These are phyloP conservation scores for Ophion slaviceki DNA, from an alignment of 2,888 invertebrate species.

Conservation along the genomic window DNA sequence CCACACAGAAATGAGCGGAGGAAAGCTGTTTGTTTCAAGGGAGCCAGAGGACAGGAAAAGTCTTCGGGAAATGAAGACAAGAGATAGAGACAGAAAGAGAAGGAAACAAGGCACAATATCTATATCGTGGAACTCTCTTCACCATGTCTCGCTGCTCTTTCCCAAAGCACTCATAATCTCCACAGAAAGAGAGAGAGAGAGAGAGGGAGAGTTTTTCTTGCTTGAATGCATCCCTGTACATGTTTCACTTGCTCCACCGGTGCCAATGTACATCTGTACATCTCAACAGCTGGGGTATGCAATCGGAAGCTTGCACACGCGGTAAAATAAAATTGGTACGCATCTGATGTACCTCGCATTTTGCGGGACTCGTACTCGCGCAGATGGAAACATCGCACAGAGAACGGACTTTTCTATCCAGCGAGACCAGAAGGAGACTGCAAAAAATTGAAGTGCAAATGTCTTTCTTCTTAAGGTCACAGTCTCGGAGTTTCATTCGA, in stretches of 20 bases:
- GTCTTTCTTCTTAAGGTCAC: background rate
- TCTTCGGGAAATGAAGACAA: slow-evolving; percentile 7
- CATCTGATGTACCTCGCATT: slow-evolving; percentile 11
- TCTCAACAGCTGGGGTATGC: slow-evolving; percentile 28
- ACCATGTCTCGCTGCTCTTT: slow-evolving; percentile 50
- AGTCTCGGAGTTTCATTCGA: background rate
- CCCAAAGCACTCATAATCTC: slow-evolving; percentile 52
- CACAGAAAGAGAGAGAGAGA: slow-evolving; percentile 2
- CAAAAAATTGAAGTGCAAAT: background rate
- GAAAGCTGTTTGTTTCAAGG: slow-evolving; percentile 63
- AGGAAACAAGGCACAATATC: slow-evolving; percentile 29
- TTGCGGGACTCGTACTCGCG: slow-evolving; percentile 23
- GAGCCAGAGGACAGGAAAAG: slow-evolving; percentile 26
- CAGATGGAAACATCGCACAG: slow-evolving; percentile 4
- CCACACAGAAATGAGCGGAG: slow-evolving; percentile 59
- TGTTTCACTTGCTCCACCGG: slow-evolving; percentile 22
- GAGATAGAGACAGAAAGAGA: slow-evolving; percentile 25
- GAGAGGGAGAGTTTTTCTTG: slow-evolving; percentile 26
- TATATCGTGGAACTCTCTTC: slow-evolving; percentile 31
- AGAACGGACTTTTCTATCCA: slow-evolving; percentile 30
- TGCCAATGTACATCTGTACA: slow-evolving; percentile 35
- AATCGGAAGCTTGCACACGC: slow-evolving; percentile 29
- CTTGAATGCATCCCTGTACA: slow-evolving; percentile 24
- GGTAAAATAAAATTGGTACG: slow-evolving; percentile 13
- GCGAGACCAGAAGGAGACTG: background rate